Base-by-base conservation (phyloP, 2,888 invertebrate species). In the Tupiocoris notatus region DNA sequence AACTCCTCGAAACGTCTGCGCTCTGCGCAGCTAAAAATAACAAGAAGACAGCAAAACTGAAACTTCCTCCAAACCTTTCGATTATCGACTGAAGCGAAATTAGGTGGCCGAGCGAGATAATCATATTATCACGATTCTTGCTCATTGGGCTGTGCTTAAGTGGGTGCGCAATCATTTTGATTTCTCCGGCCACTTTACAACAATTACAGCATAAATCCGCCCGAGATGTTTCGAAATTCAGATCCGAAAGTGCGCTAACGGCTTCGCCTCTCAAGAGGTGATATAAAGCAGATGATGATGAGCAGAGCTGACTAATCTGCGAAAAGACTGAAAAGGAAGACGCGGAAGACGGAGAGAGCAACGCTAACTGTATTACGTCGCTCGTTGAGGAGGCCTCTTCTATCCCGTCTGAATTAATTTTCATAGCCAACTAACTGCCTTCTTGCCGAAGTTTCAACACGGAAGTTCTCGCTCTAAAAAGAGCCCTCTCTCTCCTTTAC, bases 311-410 rank as follows among this genome's bases (percentile, higher is more conserved):
- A 12, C 39, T 39, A 39, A 39, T 39, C 39, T 39, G 39, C 39
- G 39, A 39, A 39, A 39, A 39, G 39, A 39, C 39, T 3, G 39
- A 39, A 39, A 12, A 39, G 12, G 39, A 39, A 39, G 39, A 3
- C 3, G n/a, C n/a, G n/a, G n/a, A n/a, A n/a, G n/a, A n/a, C n/a
- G n/a, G n/a, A 3, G 63, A 63, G 63, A 21, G 63, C 22, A 3
- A 56, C 67, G 16, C 57, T 67, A 67, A 67, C 56, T 67, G 18
- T 67, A 67, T 67, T 67, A 18, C 67, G 22, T 20, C 63, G 20
- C 22, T 63, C 22, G 63, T 17, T 21, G 20, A 20, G 63, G 21
- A 21, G 20, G 22, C 20, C 22, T 63, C 20, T 59, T 59, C 59
- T 59, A n/a, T 59, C 22, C 21, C 63, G 16, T 17, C 18, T 67